phyloP scores from a whole-genome alignment of 2,113 vertebrate species.

The Eleginops maclovinus region DNA sequence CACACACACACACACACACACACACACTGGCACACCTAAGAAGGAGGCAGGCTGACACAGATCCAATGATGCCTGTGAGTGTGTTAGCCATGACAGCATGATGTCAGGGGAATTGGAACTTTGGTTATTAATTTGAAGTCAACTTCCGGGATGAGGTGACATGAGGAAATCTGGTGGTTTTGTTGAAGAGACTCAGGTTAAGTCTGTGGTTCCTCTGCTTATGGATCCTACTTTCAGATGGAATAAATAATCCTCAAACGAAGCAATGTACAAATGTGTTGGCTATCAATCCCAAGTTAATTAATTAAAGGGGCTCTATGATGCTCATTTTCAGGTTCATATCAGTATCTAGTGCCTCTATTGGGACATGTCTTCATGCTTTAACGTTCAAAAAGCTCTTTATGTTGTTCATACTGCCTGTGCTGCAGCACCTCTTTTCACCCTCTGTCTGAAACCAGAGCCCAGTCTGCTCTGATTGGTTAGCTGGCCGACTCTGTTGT shows the following conservation, averaged over 20 bases:
- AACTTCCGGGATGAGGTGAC: neutral
- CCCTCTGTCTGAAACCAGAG: too few species aligned
- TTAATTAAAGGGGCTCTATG: too few species aligned
- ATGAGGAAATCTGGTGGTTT: neutral
- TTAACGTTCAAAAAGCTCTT: too few species aligned
- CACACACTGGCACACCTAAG: constrained; percentile 39
- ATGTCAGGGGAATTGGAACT: neutral
- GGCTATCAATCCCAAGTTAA: neutral
- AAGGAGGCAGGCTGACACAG: constrained; percentile 10
- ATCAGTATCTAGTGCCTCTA: too few species aligned
- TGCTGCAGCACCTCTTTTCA: too few species aligned
- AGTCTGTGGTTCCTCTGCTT: neutral
- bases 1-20: neutral
- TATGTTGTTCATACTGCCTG: too few species aligned
- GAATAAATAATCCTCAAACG: neutral
- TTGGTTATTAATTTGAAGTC: neutral
- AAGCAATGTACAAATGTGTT: neutral
- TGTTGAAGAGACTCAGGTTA: neutral
- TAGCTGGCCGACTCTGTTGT: too few species aligned
- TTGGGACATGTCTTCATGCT: too few species aligned
- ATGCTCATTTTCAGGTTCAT: too few species aligned
- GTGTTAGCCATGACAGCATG: neutral
- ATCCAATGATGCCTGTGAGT: neutral
- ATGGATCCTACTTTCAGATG: neutral
- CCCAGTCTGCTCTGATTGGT: too few species aligned